Percentiles rank a stretch among this genome's conserved stretches.
phyloP scores from a whole-genome alignment of 2,113 vertebrate species.

The Eulemur macaco region DNA sequence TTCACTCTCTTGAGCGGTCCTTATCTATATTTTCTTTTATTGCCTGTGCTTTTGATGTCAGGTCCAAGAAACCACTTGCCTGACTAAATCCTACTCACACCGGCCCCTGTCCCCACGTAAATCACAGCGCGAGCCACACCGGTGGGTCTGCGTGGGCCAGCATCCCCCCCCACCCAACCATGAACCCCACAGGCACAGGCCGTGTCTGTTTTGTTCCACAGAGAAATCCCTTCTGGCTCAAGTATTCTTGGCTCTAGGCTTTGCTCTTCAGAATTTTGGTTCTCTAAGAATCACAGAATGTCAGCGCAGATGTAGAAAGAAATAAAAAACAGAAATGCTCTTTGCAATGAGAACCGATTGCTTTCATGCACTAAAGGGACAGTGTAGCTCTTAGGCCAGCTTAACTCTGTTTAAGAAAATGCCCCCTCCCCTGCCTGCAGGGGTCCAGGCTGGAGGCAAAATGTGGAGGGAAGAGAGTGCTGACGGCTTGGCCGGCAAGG shows the following conservation, averaged over 20 bases:
- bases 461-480: not conserved
- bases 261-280: conserved; percentile 54
- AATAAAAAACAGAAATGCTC: not conserved
- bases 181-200: not conserved
- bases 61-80: not conserved
- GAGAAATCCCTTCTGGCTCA: conserved; percentile 4
- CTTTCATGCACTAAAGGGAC: not conserved
- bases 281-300: conserved; percentile 77
- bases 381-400: not conserved
- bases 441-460: not conserved
- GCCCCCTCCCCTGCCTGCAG: not conserved
- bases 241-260: conserved; percentile 63
- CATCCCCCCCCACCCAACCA: not conserved
- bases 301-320: conserved; percentile 65
- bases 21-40: not conserved
- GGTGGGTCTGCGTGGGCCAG: fast-evolving
- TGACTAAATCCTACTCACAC: not conserved
- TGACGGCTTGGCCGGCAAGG: fast-evolving
- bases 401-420: not conserved
- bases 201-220: not conserved
- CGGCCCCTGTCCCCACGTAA: fast-evolving
- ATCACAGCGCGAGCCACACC: fast-evolving
- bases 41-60: not conserved
- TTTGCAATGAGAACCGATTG: not conserved
- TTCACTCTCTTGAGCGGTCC: not conserved